Evolutionary conservation across 2,888 invertebrate species (phyloP).

Genomic region (Patella caerulea): DNA sequence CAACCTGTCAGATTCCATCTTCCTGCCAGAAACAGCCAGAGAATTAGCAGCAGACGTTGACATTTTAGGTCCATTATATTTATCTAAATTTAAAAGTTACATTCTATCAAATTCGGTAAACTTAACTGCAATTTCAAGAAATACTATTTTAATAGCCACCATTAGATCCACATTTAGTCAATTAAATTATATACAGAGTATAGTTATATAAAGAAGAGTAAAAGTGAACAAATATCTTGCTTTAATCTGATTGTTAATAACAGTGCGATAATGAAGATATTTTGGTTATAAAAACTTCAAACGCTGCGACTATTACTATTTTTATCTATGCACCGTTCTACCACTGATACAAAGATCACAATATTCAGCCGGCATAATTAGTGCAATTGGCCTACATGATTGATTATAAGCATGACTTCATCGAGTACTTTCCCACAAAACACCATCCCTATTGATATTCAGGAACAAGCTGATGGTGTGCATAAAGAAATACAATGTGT

Average conservation of each 20-base stretch:
- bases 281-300: neutral
- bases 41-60: constrained; percentile 81
- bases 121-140: no score
- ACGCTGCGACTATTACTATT: neutral
- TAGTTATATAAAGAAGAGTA: no score
- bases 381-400: neutral
- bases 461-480: no score
- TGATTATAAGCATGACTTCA: no score
- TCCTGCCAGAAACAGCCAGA: constrained; percentile 80
- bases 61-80: constrained; percentile 80
- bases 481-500: neutral
- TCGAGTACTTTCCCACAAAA: no score
- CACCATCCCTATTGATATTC: no score
- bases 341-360: neutral
- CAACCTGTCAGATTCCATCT: constrained; percentile 78
- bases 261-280: neutral
- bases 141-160: no score
- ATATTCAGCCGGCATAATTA: constrained; percentile 1
- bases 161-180: no score
- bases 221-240: no score
- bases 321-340: constrained; percentile 5
- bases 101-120: no score
- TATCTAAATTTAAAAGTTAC: constrained; percentile 70
- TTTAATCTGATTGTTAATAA: neutral
- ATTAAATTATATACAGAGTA: no score